These are phyloP conservation scores for Arrhamphus sclerolepis DNA, from an alignment of 2,797 vertebrate species.

Conservation along the genomic window DNA sequence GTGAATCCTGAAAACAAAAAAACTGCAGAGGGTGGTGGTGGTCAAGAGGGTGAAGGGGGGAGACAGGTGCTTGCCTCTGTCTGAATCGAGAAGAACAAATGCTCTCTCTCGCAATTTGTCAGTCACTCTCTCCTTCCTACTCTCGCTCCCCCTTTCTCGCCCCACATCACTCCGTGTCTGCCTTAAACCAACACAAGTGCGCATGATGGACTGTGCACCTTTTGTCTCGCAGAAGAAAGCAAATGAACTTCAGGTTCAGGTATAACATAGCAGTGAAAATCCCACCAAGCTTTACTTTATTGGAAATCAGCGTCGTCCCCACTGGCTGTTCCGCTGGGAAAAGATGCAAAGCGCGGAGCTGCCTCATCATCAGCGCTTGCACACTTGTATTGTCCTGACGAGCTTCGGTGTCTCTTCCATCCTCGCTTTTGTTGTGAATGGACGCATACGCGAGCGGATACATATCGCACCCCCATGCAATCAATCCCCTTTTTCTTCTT, in stretches of 20 bases:
- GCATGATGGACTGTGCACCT: slow-evolving; percentile 6
- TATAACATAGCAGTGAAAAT: neutral
- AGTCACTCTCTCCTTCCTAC: slow-evolving; percentile 3
- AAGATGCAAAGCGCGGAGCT: slow-evolving; percentile 1
- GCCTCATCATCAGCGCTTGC: neutral
- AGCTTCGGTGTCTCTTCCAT: neutral
- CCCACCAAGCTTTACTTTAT: neutral
- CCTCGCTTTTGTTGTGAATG: neutral
- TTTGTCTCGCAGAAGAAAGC: slow-evolving; percentile 26
- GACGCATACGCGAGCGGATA: neutral
- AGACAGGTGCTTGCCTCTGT: slow-evolving; percentile 58
- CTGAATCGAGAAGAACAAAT: slow-evolving; percentile 51
- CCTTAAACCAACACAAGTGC: neutral
- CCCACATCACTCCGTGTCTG: neutral
- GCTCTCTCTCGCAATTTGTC: slow-evolving; percentile 19
- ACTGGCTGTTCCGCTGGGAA: slow-evolving; percentile 17
- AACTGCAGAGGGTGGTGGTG: slow-evolving; percentile 21
- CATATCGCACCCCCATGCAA: neutral
- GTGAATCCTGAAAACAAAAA: slow-evolving; percentile 35
- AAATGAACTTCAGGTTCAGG: slow-evolving; percentile 13
- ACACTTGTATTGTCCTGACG: neutral
- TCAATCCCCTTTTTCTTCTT: neutral
- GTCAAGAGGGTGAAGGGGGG: neutral
- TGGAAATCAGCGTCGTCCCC: neutral
- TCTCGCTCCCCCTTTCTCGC: slow-evolving; percentile 3